A percentile compares a stretch with the other conserved stretches of the same genome.
Conservation (phyloP, 2,888 invertebrate genomes). For the Diplazon laetatorius region DNA sequence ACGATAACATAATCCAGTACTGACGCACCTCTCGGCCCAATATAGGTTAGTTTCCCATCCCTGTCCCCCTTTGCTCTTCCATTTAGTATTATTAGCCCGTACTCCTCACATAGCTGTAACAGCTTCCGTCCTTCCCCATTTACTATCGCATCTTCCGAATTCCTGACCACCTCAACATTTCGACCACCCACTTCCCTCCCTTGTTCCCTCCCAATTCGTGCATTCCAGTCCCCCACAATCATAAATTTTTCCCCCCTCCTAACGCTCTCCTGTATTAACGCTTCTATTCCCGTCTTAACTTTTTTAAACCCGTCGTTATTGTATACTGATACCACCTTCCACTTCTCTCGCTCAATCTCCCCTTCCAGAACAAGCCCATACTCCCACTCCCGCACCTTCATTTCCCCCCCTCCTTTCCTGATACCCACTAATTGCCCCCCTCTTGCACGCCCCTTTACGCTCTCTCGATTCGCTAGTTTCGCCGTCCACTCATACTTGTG, state of each 20-base stretch:
- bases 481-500: no score
- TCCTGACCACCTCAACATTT: background rate
- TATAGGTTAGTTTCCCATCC: background rate
- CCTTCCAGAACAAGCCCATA: background rate
- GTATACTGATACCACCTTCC: conserved; percentile 7
- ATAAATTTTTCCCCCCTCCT: background rate
- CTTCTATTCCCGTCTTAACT: background rate
- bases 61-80: conserved; percentile 10
- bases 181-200: background rate
- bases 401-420: background rate
- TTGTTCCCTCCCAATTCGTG: background rate
- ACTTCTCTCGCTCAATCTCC: background rate
- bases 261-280: background rate
- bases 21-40: background rate
- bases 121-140: conserved; percentile 2
- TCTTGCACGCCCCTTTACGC: no score
- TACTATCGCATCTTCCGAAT: background rate
- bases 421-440: background rate
- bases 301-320: conserved; percentile 17
- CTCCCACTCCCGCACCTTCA: background rate
- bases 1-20: conserved; percentile 10
- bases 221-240: conserved; percentile 15
- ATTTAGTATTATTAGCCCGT: background rate
- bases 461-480: no score
- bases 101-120: background rate